Base-by-base conservation (phyloP, 2,888 invertebrate genomes). In the Gastrophysa polygoni region DNA sequence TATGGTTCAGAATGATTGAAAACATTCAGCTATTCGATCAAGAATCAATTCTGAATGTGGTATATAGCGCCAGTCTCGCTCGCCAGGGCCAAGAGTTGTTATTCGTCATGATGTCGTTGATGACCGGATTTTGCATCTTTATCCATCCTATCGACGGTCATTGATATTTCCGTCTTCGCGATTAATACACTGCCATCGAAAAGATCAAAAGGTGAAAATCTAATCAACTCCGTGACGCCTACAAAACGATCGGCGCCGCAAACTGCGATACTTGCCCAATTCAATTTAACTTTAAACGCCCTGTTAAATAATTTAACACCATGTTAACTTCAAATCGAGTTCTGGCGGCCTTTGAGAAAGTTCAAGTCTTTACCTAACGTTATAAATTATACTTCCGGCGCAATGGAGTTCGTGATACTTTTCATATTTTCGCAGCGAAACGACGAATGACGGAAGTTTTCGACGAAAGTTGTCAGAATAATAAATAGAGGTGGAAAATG, bases 181-280 rank as follows among this genome's bases (percentile, higher is more conserved):
- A n/a, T n/a, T n/a, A n/a, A n/a, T n/a, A n/a, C n/a, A n/a, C n/a
- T 11, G 10, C 7, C 2, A 32, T 32, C 32, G 2, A 32, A 32
- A 32, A 38, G 38, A 38, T 38, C 38, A 38, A 38, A n/a, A 38
- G 38, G 38, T 38, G 38, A 38, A 38, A 38, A 38, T 38, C 14
- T 38, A 14, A 38, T 38, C 14, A 38, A 38, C 14, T 38, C 6
- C 14, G 10, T 14, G 14, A 8, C 14, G 14, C 38, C 38, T 1
- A 2, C 38, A 14, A 38, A 38, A 2, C 38, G 14, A 11, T 38
- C 38, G 14, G 10, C 14, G 3, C 38, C 38, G 14, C n/a, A 38
- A 38, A 38, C 38, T 38, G 38, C 38, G n/a, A 38, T 38, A 38
- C 38, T 38, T 38, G 38, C 38, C 38, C 38, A n/a, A 38, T 38